Evolutionary conservation across 2,888 invertebrate species (phyloP).

Genomic region (Stenchaetothrips biformis): DNA sequence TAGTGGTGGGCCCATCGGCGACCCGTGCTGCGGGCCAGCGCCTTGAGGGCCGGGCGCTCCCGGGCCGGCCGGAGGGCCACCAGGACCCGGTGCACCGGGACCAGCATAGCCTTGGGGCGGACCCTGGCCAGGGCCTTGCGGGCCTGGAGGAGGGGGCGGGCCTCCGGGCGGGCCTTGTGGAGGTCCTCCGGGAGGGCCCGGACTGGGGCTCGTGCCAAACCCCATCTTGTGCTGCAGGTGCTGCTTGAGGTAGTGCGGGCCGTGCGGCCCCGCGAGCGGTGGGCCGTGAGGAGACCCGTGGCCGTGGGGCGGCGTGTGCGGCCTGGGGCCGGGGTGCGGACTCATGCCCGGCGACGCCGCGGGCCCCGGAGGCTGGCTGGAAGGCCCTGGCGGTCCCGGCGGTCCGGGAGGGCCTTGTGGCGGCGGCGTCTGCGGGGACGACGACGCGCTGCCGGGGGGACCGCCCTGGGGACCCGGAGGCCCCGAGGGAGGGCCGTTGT

Average conservation of each 20-base stretch:
- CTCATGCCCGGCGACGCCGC: constrained; percentile 32
- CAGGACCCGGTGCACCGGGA: constrained; percentile 27
- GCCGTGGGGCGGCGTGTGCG: constrained; percentile 33
- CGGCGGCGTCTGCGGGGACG: constrained; percentile 30
- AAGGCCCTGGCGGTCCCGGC: constrained; percentile 33
- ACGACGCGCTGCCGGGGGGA: constrained; percentile 46
- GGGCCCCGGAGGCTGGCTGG: constrained; percentile 33
- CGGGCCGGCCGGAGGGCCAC: constrained; percentile 28
- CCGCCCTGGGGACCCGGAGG: constrained; percentile 46
- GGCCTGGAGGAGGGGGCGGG: constrained; percentile 10
- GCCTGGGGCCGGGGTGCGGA: constrained; percentile 30
- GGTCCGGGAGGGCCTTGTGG: constrained; percentile 33
- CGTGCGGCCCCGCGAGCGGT: constrained; percentile 9
- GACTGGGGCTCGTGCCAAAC: constrained; percentile 57
- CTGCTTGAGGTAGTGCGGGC: constrained; percentile 61
- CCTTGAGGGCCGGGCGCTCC: constrained; percentile 34
- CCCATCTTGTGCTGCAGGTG: constrained; percentile 66
- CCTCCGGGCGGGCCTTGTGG: constrained; percentile 33
- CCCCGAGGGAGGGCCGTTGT: constrained; percentile 35
- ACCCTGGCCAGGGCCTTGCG: not conserved
- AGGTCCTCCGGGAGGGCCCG: constrained; percentile 47
- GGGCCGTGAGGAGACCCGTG: constrained; percentile 33
- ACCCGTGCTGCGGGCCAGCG: constrained; percentile 35
- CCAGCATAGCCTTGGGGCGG: constrained; percentile 29
- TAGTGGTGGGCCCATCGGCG: constrained; percentile 28